phyloP scores from a whole-genome alignment of 2,888 invertebrate species.

The Phortica okadai region DNA sequence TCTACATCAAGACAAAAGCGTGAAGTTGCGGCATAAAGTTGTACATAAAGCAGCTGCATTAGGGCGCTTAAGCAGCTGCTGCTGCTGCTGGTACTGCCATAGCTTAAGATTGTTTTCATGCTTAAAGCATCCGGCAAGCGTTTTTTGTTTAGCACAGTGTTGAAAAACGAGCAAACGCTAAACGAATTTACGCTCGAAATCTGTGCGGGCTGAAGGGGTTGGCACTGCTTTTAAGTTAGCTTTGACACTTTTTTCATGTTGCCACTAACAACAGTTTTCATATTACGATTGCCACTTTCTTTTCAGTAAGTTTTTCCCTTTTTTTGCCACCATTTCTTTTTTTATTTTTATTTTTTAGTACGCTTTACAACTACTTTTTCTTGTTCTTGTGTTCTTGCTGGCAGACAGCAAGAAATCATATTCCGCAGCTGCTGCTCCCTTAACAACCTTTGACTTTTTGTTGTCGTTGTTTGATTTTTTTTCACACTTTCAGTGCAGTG shows the following conservation, averaged over 20 bases:
- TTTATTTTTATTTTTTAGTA: not conserved
- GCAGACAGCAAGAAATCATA: not conserved
- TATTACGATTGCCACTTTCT: not conserved
- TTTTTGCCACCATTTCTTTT: not conserved
- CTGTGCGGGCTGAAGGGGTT: not conserved
- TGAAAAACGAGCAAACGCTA: not conserved
- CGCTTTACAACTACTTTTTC: not conserved
- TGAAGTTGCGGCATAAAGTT: not conserved
- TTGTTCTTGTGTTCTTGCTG: not conserved
- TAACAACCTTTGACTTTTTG: conserved; percentile 22
- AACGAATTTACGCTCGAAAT: not conserved
- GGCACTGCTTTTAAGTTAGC: not conserved
- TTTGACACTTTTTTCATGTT: conserved; percentile 3
- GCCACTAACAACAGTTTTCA: not conserved
- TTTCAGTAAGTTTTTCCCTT: not conserved
- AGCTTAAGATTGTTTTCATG: not conserved
- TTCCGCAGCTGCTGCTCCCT: conserved; percentile 9
- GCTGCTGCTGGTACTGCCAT: not conserved
- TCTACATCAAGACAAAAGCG: not conserved
- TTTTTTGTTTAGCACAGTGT: not conserved
- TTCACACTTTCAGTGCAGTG: not conserved
- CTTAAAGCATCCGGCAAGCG: not conserved
- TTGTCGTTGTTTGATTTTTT: not conserved
- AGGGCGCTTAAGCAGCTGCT: conserved; percentile 9
- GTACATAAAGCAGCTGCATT: not conserved